phyloP scores from a whole-genome alignment of 2,888 invertebrate species.

The Hypomecis atomaria region DNA sequence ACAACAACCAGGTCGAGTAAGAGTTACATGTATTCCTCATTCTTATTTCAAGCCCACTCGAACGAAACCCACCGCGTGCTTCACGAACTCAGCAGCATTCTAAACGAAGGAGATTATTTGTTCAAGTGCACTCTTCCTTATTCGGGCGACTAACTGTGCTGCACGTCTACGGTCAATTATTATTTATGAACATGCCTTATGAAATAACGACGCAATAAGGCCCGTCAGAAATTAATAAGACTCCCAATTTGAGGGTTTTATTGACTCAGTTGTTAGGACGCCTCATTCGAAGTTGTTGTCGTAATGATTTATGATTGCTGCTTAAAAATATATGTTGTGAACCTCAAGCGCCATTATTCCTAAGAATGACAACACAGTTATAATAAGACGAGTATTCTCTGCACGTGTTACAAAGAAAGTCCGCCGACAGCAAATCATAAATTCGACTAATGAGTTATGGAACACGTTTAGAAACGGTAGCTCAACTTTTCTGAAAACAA shows the following conservation, averaged over 20 bases:
- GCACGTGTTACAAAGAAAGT: conserved; percentile 26
- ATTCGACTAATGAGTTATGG: conserved; percentile 22
- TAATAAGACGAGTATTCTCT: conserved; percentile 10
- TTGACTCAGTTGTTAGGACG: conserved; percentile 43
- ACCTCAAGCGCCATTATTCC: background rate
- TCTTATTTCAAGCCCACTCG: conserved; percentile 57
- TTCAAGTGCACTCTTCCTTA: conserved; percentile 76
- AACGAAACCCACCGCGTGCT: conserved; percentile 55
- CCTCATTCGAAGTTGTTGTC: conserved; percentile 26
- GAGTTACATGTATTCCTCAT: conserved; percentile 55
- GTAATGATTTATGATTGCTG: conserved; percentile 22
- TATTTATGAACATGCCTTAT: conserved; percentile 40
- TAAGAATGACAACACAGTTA: conserved; percentile 2
- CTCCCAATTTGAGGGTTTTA: conserved; percentile 37
- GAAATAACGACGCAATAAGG: conserved; percentile 41
- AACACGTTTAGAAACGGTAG: conserved; percentile 28
- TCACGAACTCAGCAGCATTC: conserved; percentile 57
- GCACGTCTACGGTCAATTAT: conserved; percentile 49
- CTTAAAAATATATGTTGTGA: conserved; percentile 7
- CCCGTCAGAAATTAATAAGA: conserved; percentile 47
- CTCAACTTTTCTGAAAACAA: conserved; percentile 50
- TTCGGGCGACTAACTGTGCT: conserved; percentile 51
- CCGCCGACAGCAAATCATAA: conserved; percentile 21
- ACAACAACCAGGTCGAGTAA: conserved; percentile 53
- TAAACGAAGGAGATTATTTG: conserved; percentile 66